These are phyloP conservation scores for Lacerta agilis DNA, from an alignment of 2,797 vertebrate genomes.

Conservation along the genomic window DNA sequence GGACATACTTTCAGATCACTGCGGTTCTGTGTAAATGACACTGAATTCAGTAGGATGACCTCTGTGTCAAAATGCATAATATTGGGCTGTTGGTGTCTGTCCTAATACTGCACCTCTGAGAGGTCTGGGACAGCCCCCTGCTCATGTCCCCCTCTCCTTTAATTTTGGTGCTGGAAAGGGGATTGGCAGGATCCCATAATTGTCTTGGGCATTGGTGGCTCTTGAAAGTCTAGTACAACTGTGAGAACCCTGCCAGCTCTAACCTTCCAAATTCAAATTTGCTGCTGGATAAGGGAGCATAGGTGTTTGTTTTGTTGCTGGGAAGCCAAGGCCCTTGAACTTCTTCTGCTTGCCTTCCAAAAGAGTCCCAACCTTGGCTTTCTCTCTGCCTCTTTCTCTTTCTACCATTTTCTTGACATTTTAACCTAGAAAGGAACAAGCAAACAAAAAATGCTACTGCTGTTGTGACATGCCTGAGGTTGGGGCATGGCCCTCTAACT, in stretches of 20 bases:
- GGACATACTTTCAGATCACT: not conserved
- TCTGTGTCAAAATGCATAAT: not conserved
- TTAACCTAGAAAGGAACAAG: not conserved
- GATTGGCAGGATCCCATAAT: too few species aligned
- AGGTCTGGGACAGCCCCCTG: not conserved
- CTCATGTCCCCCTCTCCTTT: not conserved
- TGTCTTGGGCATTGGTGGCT: not conserved
- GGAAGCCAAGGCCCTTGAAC: not conserved
- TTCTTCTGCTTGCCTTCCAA: not conserved
- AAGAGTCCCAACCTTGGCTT: not conserved
- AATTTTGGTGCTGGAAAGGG: not conserved
- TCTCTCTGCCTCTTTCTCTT: slow-evolving; percentile 12
- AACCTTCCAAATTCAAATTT: not conserved
- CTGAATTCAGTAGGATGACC: not conserved
- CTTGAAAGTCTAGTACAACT: not conserved
- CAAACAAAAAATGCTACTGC: not conserved
- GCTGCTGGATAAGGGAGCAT: not conserved
- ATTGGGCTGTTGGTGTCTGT: not conserved
- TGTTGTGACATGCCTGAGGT: not conserved
- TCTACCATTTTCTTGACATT: not conserved
- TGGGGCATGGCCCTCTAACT: not conserved
- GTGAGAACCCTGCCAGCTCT: not conserved
- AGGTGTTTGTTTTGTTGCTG: not conserved
- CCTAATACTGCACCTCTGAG: not conserved
- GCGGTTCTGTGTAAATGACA: not conserved